phyloP scores from a whole-genome alignment of 2,797 vertebrate genomes.

The Myotis vivesi region DNA sequence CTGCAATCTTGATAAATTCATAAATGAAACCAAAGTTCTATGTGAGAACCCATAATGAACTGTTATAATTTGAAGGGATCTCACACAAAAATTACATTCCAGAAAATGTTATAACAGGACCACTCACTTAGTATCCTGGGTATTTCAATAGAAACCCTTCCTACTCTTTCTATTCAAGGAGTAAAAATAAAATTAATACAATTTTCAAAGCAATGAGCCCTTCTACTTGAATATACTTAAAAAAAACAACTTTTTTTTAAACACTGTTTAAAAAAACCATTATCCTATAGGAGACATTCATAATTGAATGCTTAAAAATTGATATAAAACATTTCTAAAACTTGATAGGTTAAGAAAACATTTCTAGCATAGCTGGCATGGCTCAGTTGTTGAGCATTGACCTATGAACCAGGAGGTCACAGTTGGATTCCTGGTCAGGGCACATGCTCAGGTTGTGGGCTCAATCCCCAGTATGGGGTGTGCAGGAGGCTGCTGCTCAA shows the following conservation, averaged over 20 bases:
- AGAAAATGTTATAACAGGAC: background rate
- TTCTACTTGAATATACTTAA: background rate
- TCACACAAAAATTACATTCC: background rate
- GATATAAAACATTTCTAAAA: slow-evolving; percentile 13
- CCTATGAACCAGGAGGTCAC: no score
- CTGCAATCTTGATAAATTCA: background rate
- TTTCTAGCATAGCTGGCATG: background rate
- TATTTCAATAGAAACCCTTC: slow-evolving; percentile 37
- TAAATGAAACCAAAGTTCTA: slow-evolving; percentile 21
- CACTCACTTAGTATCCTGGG: background rate
- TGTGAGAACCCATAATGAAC: background rate
- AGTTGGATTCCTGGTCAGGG: no score
- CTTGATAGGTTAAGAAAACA: background rate
- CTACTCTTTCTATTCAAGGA: background rate
- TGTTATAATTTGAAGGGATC: background rate
- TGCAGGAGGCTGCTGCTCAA: no score
- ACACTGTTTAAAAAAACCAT: background rate
- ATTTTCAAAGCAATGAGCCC: slow-evolving; percentile 8
- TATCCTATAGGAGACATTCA: background rate
- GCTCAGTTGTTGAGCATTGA: no score
- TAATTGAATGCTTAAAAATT: slow-evolving; percentile 5
- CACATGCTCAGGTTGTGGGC: no score
- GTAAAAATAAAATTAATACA: background rate
- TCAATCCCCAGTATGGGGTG: no score
- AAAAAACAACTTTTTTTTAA: background rate